Evolutionary conservation across 2,113 vertebrate genomes (phyloP), one percentile per base, ranked within the genome.

Genomic region (Amazona vittata): DNA sequence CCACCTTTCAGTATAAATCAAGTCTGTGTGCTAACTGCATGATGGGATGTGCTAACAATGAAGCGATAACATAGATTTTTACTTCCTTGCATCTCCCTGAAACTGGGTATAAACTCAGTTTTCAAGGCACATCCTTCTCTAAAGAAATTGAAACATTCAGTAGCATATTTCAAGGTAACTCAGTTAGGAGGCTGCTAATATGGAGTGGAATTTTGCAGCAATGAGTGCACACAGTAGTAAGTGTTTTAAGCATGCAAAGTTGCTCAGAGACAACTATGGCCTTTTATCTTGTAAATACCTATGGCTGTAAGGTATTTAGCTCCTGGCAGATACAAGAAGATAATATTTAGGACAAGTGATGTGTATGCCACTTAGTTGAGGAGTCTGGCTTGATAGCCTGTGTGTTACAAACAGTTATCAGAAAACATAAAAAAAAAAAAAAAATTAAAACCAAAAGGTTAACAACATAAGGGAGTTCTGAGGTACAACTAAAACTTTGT

Each of bases 1-100:
- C 35, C 59, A 81, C 60, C 50, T 83, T 74, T 33, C 50, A 81
- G 73, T 20, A 78, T 81, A 92, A 93, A 96, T 90, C 86, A 90
- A 81, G 19, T 28, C 75, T 50, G 1, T 4, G 29, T 1, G 3
- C 33, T 71, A 77, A 65, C 2, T 37, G 28, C 19, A 24, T 35
- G 33, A 59, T 35, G 21, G 13, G 57, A 59, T 35, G n/a, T 24
- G 13, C 21, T 59, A 59, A 59, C 33, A 35, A 59, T 21, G 31
- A 90, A 74, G 18, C 28, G 18, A 35, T 62, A 90, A 74, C 1
- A 2, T 1, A 21, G 53, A 44, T 53, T 63, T 68, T 63, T 13
- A 46, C n/a, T 47, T 52, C 13, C 31, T 28, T 37, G 4, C 20
- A 60, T 33, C 33, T 71, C 35, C 57, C 70, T 57, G 22, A 67